These are phyloP conservation scores for Phenacoccus solenopsis DNA, from an alignment of 1,140 invertebrate species.

Conservation along the genomic window DNA sequence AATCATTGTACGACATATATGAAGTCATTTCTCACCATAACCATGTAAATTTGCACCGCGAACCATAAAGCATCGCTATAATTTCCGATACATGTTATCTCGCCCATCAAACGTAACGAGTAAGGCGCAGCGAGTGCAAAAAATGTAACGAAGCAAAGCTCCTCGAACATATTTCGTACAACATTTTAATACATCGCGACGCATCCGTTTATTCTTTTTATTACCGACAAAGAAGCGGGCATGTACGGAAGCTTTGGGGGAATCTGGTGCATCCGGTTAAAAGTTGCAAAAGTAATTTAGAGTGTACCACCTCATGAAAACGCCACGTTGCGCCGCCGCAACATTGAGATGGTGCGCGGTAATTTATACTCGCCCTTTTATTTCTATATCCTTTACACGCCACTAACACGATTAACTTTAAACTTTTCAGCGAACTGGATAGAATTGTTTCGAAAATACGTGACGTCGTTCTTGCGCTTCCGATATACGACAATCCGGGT, in stretches of 20 bases:
- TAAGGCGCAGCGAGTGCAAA: background rate
- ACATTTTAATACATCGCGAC: background rate
- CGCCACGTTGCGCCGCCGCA: no score
- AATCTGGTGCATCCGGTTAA: background rate
- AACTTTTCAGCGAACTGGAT: background rate
- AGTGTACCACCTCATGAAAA: background rate
- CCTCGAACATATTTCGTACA: background rate
- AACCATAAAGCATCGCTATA: background rate
- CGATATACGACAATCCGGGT: no score
- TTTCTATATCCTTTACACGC: background rate
- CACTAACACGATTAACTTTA: background rate
- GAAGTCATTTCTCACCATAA: no score
- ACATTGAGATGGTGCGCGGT: no score
- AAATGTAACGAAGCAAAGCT: background rate
- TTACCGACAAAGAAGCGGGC: background rate
- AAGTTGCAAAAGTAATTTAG: background rate
- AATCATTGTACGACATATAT: no score
- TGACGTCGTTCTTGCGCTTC: no score
- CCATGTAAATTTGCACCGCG: background rate
- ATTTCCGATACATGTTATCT: background rate
- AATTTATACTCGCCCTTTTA: background rate
- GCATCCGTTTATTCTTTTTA: background rate
- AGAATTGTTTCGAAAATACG: background rate
- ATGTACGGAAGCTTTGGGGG: background rate
- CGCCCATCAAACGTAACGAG: background rate